Conservation (phyloP, 2,888 invertebrate genomes). For the Chrysolina americana region DNA sequence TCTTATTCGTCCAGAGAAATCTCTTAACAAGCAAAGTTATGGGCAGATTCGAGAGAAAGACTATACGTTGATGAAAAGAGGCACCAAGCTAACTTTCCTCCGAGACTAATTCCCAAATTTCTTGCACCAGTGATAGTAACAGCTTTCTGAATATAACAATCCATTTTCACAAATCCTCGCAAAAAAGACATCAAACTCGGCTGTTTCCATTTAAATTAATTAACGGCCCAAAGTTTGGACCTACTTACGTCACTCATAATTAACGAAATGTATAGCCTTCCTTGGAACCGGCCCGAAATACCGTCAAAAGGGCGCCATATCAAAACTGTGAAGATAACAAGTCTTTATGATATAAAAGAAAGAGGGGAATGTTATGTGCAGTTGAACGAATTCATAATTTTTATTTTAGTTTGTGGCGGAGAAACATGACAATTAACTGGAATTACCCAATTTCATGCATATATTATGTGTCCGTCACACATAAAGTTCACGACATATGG, state of each 20-base stretch:
- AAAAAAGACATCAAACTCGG: conserved; percentile 28
- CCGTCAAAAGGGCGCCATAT: not conserved
- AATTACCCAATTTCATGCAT: too few species aligned
- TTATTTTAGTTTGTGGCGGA: too few species aligned
- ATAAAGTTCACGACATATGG: too few species aligned
- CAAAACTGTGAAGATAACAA: not conserved
- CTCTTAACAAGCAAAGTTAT: too few species aligned
- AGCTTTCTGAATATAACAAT: conserved; percentile 10
- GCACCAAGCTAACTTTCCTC: not conserved
- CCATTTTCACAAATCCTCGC: conserved; percentile 17
- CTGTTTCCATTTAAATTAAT: conserved; percentile 43
- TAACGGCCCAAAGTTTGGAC: conserved; percentile 33
- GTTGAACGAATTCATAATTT: not conserved
- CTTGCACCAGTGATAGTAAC: conserved; percentile 10
- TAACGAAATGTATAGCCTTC: conserved; percentile 23
- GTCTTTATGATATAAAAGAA: not conserved
- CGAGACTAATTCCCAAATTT: not conserved
- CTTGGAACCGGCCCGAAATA: not conserved
- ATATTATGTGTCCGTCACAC: too few species aligned
- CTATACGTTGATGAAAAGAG: not conserved
- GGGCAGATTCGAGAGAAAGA: not conserved
- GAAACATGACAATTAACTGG: too few species aligned
- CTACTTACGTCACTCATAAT: conserved; percentile 31
- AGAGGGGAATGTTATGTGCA: not conserved
- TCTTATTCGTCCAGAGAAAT: too few species aligned